Conservation (phyloP, 2,797 vertebrate species). For the Sebastes iracundus region DNA sequence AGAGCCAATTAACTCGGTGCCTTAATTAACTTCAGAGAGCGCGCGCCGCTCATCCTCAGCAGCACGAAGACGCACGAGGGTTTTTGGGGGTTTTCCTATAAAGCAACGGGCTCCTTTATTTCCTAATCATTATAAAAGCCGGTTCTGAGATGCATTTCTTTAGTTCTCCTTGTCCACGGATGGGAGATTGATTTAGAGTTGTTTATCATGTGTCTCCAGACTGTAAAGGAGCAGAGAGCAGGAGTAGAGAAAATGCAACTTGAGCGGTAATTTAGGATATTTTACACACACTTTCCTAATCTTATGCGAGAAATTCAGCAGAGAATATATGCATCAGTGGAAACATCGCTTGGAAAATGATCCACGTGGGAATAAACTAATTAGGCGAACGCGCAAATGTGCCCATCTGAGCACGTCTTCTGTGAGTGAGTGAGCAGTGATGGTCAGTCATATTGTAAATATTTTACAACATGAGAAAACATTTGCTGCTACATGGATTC, state of each 20-base stretch:
- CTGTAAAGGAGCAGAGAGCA: background rate
- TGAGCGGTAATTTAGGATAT: background rate
- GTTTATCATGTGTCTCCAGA: background rate
- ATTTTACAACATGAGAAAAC: conserved; percentile 8
- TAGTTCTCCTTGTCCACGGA: background rate
- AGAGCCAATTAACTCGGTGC: conserved; percentile 59
- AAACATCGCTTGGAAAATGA: conserved; percentile 22
- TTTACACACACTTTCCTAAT: background rate
- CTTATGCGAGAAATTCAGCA: background rate
- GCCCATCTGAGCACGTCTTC: background rate
- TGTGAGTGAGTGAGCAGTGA: background rate
- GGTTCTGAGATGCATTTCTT: background rate
- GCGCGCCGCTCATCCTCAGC: conserved; percentile 30
- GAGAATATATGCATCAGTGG: background rate
- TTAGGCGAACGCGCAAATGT: conserved; percentile 38
- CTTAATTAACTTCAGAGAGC: conserved; percentile 61
- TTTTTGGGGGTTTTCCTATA: background rate
- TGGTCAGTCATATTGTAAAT: background rate
- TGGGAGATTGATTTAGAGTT: background rate
- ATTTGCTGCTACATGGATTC: conserved; percentile 45
- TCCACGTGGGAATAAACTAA: conserved; percentile 63
- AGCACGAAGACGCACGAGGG: conserved; percentile 21
- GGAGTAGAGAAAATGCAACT: background rate
- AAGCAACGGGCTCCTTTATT: background rate
- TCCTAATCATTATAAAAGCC: conserved; percentile 1